Evolutionary conservation across 2,797 vertebrate species (phyloP), one percentile per base, ranked within the genome.

Genomic region (Poliocrania exsul): DNA sequence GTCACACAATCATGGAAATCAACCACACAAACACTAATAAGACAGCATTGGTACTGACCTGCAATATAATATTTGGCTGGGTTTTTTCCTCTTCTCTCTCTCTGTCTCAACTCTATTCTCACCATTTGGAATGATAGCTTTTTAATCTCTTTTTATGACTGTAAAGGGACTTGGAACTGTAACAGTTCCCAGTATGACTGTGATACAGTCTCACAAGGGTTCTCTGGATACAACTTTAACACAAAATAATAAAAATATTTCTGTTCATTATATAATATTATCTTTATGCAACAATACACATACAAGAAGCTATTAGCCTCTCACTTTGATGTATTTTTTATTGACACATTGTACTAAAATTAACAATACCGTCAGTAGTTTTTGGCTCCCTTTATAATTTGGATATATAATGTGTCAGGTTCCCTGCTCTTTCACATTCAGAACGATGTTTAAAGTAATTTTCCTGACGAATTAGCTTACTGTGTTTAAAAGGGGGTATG

Each of bases 21-120:
- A 73, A 23, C 13, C n/a, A 13, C 3, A 1, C 33, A 20, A 24
- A 57, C 11, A 58, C 29, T 1, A 0, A 10, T 9, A 44, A 2
- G 19, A 25, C 26, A 6, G 70, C 2, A 2, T 11, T 25, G 44
- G 24, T n/a, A 40, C 1, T 60, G 28, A 66, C 6, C 44, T 33
- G 40, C 31, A 9, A 37, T 57, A 29, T 5, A 31, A 28, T 25
- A 69, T 21, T n/a, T 31, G 23, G 37, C 15, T 37, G n/a, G 6
- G 6, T 70, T 31, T 26, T 46, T 31, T 38, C 29, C 8, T 6
- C 6, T 21, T 64, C 42, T 58, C 40, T 70, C 65, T 70, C 60
- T 56, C 57, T n/a, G 3, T 56, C 42, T 38, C 66, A 69, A 2
- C 20, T 14, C 15, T 33, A 47, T 14, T 33, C 74, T 64, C 46